Conservation (phyloP, 2,797 vertebrate genomes). For the Mormyrops boulengeri region DNA sequence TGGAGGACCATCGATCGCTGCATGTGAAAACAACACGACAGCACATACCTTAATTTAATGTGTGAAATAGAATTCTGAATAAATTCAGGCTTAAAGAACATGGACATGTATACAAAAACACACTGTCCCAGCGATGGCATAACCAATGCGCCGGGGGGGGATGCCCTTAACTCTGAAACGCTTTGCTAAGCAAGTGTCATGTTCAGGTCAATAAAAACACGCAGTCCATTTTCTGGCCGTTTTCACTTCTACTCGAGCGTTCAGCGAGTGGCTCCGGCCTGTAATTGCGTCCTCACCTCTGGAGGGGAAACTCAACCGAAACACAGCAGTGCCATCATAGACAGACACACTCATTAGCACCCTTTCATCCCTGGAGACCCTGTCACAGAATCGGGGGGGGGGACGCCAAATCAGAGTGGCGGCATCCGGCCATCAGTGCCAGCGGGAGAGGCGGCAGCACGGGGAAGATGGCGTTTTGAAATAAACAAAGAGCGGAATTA, state of each 20-base stretch:
- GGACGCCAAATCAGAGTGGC: background rate
- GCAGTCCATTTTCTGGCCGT: slow-evolving; percentile 10
- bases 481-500: slow-evolving; percentile 5
- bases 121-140: background rate
- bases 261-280: background rate
- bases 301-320: background rate
- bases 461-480: background rate
- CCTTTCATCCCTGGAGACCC: background rate
- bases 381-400: background rate
- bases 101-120: background rate
- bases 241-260: slow-evolving; percentile 1
- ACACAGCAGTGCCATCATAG: background rate
- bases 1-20: background rate
- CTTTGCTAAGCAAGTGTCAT: background rate
- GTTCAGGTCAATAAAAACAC: slow-evolving; percentile 9
- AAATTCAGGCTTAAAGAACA: background rate
- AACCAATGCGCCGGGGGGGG: background rate
- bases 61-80: background rate
- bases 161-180: background rate
- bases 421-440: background rate
- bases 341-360: background rate
- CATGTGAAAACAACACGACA: background rate
- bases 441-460: background rate
- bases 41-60: background rate
- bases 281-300: background rate